Base-by-base conservation (phyloP, 2,113 vertebrate genomes). In the Cynoglossus semilaevis region DNA sequence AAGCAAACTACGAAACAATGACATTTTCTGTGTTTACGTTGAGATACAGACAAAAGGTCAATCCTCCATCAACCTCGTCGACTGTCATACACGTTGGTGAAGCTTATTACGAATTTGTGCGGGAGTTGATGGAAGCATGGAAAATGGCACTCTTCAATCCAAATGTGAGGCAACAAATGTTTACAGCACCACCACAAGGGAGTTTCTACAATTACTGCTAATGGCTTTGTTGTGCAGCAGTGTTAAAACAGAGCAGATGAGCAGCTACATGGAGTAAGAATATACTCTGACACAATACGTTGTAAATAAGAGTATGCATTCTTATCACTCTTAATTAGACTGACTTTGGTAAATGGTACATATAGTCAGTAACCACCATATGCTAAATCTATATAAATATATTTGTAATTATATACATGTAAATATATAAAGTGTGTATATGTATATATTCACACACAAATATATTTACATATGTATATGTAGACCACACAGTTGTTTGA, bases 151-250 rank as follows among this genome's bases (percentile, higher is more conserved):
- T 60, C 49, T 76, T 35, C 7, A 16, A 15, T 49, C 36, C 9
- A 74, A 18, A 36, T 19, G 51, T 19, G 16, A 74, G 36, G 35
- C 49, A 76, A 48, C 18, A 14, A 42, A 73, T 44, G 60, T 40
- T 52, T 59, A 76, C 73, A 81, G 58, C 69, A 82, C 52, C 68
- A 81, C 47, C 70, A 84, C 72, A 43, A 60, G 68, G 67, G 53
- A 22, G 16, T 17, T 41, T 15, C 46, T 70, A 74, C 35, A 58
- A 56, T 50, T 40, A 41, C 47, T 34, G 54, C 45, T 64, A 19
- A 54, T 61, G 67, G 80, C 65, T 55, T 63, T 46, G 83, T 68
- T 41, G 58, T 18, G 60, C 66, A 14, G 49, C 41, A 54, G n/a
- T 36, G 40, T 46, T 51, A 18, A 69, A 51, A 22, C 53, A n/a